Percentiles rank a stretch among this genome's conserved stretches.
Conservation (phyloP, 2,113 vertebrate species). For the Plectropomus leopardus region DNA sequence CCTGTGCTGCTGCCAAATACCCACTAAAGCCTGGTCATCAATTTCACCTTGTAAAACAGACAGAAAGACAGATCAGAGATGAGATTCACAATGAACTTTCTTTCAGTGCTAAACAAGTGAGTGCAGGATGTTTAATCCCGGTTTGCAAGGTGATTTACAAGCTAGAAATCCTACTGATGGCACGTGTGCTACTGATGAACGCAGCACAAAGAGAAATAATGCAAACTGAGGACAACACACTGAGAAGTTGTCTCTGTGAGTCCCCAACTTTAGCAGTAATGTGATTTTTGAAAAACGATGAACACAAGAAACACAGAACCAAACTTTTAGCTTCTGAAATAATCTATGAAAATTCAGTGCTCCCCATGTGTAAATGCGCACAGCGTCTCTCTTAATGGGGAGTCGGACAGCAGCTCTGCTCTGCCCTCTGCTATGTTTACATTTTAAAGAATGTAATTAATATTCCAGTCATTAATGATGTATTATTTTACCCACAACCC, state of each 20-base stretch:
- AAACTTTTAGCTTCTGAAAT: too few species aligned
- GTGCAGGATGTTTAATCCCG: neutral
- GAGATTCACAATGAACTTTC: constrained; percentile 14
- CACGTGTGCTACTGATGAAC: neutral
- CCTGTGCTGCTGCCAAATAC: constrained; percentile 69
- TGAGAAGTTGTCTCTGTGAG: neutral
- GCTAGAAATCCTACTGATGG: neutral
- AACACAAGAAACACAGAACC: neutral
- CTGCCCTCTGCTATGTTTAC: too few species aligned
- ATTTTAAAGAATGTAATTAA: too few species aligned
- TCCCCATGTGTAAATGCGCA: too few species aligned
- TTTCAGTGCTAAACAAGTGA: neutral
- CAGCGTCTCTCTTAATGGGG: too few species aligned
- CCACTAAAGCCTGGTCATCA: constrained; percentile 65
- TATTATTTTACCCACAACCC: too few species aligned
- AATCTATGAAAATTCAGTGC: too few species aligned
- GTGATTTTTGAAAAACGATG: neutral
- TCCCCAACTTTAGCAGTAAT: neutral
- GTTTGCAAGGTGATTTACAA: neutral
- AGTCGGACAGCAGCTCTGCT: too few species aligned
- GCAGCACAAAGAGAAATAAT: neutral
- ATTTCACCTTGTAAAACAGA: constrained; percentile 62
- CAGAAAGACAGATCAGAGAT: constrained; percentile 33
- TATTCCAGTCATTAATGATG: too few species aligned
- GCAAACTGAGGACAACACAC: neutral